These are phyloP conservation scores for Actinostola sp. DNA, from an alignment of 92 coral and sea anemone genomes.

Conservation along the genomic window DNA sequence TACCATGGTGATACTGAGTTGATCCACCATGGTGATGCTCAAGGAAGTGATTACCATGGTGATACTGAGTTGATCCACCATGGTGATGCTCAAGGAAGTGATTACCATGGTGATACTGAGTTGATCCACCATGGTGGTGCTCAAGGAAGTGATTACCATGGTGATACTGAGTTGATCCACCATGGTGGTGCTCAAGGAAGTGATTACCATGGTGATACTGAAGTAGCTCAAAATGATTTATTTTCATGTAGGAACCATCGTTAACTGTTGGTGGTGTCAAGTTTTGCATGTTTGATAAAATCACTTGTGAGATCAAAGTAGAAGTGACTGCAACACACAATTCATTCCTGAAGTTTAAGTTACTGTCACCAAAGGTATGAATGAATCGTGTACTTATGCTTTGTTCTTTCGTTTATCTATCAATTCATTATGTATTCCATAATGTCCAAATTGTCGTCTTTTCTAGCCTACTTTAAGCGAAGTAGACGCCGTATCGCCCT, in stretches of 20 bases:
- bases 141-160: too few species aligned
- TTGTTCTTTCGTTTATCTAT: neutral
- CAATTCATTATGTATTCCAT: neutral
- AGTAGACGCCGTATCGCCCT: neutral
- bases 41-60: too few species aligned
- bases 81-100: too few species aligned
- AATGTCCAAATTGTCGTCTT: neutral
- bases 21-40: too few species aligned
- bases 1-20: too few species aligned
- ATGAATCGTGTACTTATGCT: neutral
- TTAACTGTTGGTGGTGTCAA: conserved; percentile 75
- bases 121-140: too few species aligned
- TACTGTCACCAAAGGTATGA: conserved; percentile 77
- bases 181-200: neutral
- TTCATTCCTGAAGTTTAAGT: conserved; percentile 76
- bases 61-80: too few species aligned
- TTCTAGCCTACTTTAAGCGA: neutral
- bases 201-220: neutral
- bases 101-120: too few species aligned
- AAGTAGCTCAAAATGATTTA: neutral
- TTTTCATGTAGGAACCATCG: conserved; percentile 72
- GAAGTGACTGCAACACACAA: conserved; percentile 85
- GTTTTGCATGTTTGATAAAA: conserved; percentile 82
- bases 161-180: too few species aligned
- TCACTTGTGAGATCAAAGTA: conserved; percentile 71